Percentiles rank a stretch among this genome's conserved stretches.
phyloP scores from a whole-genome alignment of 2,113 vertebrate genomes.

The Channa maculata region DNA sequence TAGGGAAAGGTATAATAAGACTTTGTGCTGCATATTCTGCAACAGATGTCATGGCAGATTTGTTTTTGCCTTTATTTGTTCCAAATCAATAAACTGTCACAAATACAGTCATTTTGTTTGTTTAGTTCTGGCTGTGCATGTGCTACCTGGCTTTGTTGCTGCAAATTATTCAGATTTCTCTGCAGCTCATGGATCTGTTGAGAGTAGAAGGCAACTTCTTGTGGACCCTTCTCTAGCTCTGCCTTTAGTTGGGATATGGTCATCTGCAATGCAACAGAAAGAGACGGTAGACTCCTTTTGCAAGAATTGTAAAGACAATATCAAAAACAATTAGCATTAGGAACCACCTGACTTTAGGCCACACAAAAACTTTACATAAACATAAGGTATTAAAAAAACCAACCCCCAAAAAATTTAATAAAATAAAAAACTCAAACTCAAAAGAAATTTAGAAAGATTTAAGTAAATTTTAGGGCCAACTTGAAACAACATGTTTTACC shows the following conservation, averaged over 20 bases:
- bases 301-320: not conserved
- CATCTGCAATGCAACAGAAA: slow-evolving; percentile 75
- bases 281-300: not conserved
- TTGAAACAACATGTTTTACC: slow-evolving; percentile 80
- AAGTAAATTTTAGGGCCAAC: slow-evolving; percentile 23
- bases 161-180: slow-evolving; percentile 87
- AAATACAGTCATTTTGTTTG: not conserved
- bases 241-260: slow-evolving; percentile 90
- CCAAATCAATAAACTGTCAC: slow-evolving; percentile 3
- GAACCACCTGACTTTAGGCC: not conserved
- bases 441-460: slow-evolving; percentile 13
- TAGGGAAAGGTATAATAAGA: not conserved
- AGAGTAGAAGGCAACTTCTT: slow-evolving; percentile 93
- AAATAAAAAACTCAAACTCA: not conserved
- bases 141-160: slow-evolving; percentile 92
- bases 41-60: not conserved
- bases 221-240: slow-evolving; percentile 94
- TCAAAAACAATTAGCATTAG: too few species aligned
- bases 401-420: not conserved
- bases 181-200: slow-evolving; percentile 92
- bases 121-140: slow-evolving; percentile 1
- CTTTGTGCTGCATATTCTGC: slow-evolving; percentile 2
- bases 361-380: slow-evolving; percentile 17
- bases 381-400: not conserved
- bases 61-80: slow-evolving; percentile 14